A percentile compares a stretch with the other conserved stretches of the same genome.
These are phyloP conservation scores for Drosophila atroscutellata DNA, from an alignment of 2,888 invertebrate genomes.

Conservation along the genomic window DNA sequence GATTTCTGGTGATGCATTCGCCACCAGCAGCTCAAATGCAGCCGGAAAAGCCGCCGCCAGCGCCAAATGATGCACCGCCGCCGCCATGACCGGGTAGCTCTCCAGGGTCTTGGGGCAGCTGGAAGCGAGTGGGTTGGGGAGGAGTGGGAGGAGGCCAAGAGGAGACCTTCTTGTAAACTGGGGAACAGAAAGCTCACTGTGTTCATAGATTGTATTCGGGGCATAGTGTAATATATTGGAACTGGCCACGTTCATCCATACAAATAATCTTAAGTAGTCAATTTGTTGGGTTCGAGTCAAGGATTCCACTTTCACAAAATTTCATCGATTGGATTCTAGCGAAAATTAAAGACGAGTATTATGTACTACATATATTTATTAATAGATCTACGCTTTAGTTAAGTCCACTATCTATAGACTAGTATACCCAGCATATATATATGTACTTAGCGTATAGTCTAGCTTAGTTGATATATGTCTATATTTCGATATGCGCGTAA, in stretches of 20 bases:
- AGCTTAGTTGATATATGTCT: conserved; percentile 50
- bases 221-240: conserved; percentile 32
- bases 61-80: conserved; percentile 80
- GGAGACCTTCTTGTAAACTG: conserved; percentile 75
- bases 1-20: conserved; percentile 57
- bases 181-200: conserved; percentile 74
- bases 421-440: conserved; percentile 11
- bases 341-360: conserved; percentile 43
- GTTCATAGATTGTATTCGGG: conserved; percentile 70
- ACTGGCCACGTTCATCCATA: conserved; percentile 25
- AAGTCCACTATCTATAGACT: conserved; percentile 40
- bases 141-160: conserved; percentile 25
- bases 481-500: conserved; percentile 60
- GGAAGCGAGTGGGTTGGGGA: conserved; percentile 26
- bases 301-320: conserved; percentile 24
- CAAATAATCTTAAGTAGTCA: conserved; percentile 75
- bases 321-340: conserved; percentile 18
- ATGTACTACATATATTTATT: conserved; percentile 51
- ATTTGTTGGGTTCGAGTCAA: conserved; percentile 60
- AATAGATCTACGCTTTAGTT: conserved; percentile 45
- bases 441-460: conserved; percentile 38
- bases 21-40: conserved; percentile 54
- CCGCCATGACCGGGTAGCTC: conserved; percentile 76
- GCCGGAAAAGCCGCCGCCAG: conserved; percentile 61
- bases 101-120: conserved; percentile 33